These are phyloP conservation scores for Myopa testacea DNA, from an alignment of 2,888 invertebrate species.

Conservation along the genomic window DNA sequence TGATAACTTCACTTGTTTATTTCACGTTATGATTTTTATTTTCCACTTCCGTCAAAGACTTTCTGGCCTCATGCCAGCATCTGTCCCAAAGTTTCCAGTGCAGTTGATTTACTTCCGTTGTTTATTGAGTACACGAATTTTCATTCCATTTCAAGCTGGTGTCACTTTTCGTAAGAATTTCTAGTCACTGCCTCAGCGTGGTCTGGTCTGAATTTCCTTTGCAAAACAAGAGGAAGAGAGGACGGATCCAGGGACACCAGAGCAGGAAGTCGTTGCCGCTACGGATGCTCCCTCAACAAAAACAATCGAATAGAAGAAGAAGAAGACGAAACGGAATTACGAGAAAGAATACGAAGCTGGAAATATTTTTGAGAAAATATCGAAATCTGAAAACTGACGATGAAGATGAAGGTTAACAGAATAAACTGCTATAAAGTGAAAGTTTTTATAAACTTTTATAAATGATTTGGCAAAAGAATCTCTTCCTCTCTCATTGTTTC, in stretches of 20 bases:
- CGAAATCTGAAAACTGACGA: too few relatives aligned
- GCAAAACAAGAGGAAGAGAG: background rate
- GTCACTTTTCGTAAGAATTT: background rate
- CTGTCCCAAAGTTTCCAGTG: background rate
- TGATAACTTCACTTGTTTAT: background rate
- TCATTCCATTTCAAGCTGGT: conserved; percentile 4
- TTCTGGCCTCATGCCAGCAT: background rate
- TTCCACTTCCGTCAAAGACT: background rate
- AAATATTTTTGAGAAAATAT: too few relatives aligned
- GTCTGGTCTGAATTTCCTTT: background rate
- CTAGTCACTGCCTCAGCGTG: background rate
- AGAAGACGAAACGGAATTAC: too few relatives aligned
- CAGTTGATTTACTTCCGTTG: conserved; percentile 1
- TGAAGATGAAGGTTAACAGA: too few relatives aligned
- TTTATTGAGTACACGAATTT: background rate
- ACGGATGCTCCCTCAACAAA: background rate
- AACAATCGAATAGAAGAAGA: too few relatives aligned
- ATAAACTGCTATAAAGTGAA: too few relatives aligned
- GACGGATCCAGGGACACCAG: background rate
- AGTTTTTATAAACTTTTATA: too few relatives aligned
- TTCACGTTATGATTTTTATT: background rate
- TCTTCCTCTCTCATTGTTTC: too few relatives aligned
- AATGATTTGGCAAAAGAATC: too few relatives aligned
- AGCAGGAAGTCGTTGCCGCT: conserved; percentile 1
- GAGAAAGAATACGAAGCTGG: too few relatives aligned